Conservation (phyloP, 2,888 invertebrate species). For the Lithophane socia region DNA sequence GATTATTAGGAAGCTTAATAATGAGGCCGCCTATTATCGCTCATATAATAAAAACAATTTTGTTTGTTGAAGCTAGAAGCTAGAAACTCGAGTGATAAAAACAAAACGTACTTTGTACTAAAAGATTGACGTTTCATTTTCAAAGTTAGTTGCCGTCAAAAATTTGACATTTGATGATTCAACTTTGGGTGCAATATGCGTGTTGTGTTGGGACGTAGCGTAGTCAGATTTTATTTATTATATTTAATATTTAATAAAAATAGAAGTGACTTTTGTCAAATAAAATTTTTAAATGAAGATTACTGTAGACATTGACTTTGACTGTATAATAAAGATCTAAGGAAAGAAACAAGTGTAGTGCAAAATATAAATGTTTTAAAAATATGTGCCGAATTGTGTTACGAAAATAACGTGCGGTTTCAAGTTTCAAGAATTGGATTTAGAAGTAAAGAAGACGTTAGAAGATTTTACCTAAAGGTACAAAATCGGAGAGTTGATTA, state of each 20-base stretch:
- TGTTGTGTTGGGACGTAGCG: not conserved
- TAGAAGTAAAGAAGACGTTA: not conserved
- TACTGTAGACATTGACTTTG: not conserved
- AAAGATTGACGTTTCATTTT: not conserved
- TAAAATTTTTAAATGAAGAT: not conserved
- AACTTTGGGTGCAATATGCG: not conserved
- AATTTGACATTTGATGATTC: not conserved
- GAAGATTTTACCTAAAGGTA: not conserved
- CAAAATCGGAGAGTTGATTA: not conserved
- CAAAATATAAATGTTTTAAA: not conserved
- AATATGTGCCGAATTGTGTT: not conserved
- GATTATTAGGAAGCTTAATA: not conserved
- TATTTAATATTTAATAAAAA: not conserved
- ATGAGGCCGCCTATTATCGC: no score
- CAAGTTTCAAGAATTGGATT: not conserved
- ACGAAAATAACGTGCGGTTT: not conserved
- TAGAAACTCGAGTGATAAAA: not conserved
- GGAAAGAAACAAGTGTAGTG: not conserved
- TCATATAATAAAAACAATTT: not conserved
- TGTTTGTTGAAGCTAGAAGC: not conserved
- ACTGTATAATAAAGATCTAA: not conserved
- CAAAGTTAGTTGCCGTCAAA: not conserved
- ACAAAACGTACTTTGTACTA: slow-evolving; percentile 10
- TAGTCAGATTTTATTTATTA: no score
- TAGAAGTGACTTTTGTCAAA: not conserved